Evolutionary conservation across 2,797 vertebrate genomes (phyloP).

Genomic region (Rallus crepitans): DNA sequence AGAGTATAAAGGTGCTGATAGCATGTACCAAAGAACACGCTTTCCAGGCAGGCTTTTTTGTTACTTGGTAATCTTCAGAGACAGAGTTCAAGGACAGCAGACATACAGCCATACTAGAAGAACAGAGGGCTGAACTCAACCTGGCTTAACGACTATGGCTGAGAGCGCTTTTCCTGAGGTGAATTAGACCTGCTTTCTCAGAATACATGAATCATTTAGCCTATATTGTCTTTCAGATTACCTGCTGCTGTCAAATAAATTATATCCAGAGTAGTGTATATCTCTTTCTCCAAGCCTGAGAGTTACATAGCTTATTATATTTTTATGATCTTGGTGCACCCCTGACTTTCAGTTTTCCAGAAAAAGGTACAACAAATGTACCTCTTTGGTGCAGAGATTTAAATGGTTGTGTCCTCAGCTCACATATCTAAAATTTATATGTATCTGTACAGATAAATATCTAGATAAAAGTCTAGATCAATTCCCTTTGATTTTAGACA

Average conservation of each 20-base stretch:
- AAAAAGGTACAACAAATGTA: not conserved
- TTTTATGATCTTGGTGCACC: not conserved
- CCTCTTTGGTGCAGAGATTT: not conserved
- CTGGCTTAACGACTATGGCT: not conserved
- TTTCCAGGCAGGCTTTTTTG: not conserved
- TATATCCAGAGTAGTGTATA: not conserved
- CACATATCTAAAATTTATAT: not conserved
- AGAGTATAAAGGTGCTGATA: not conserved
- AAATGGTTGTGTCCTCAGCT: not conserved
- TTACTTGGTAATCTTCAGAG: not conserved
- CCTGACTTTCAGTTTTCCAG: not conserved
- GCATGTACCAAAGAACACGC: accelerated
- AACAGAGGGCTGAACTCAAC: not conserved
- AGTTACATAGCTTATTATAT: not conserved
- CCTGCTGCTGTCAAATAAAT: not conserved
- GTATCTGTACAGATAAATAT: not conserved
- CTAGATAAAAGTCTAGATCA: not conserved
- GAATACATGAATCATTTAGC: not conserved
- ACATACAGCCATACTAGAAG: not conserved
- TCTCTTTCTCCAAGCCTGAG: not conserved
- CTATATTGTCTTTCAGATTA: not conserved
- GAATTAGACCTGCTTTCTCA: not conserved
- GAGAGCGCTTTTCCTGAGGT: not conserved
- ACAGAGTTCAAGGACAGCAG: not conserved
- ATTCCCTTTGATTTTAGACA: not conserved